phyloP scores from a whole-genome alignment of 2,888 invertebrate genomes.

The Macropis europaea region DNA sequence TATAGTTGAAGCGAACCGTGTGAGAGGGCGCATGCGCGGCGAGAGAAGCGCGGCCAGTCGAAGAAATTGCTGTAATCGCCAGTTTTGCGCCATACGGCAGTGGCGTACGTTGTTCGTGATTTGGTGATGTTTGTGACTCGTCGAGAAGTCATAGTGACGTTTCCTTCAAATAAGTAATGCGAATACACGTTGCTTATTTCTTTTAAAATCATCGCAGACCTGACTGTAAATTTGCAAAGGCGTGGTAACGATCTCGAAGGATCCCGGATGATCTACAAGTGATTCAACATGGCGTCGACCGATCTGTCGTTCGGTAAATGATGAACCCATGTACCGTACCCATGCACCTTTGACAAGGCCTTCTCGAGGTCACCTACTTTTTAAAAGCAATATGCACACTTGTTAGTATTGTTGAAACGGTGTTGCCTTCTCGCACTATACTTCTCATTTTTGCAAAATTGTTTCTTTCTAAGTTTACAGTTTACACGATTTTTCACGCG shows the following conservation, averaged over 20 bases:
- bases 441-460: neutral
- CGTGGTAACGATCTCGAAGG: constrained; percentile 32
- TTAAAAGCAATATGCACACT: constrained; percentile 23
- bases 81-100: constrained; percentile 71
- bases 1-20: neutral
- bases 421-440: neutral
- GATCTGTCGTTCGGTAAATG: constrained; percentile 79
- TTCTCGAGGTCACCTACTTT: constrained; percentile 56
- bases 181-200: constrained; percentile 6
- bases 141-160: constrained; percentile 13
- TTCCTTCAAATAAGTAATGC: constrained; percentile 9
- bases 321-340: constrained; percentile 48
- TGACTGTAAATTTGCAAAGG: constrained; percentile 16
- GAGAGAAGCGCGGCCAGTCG: constrained; percentile 50
- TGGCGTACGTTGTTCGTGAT: constrained; percentile 61
- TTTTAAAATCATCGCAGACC: neutral
- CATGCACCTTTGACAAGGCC: constrained; percentile 53
- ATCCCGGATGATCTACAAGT: constrained; percentile 74
- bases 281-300: constrained; percentile 79
- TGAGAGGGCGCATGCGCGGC: constrained; percentile 50
- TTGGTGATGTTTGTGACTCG: constrained; percentile 1
- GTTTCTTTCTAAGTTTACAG: too few relatives aligned
- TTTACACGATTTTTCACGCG: too few relatives aligned
- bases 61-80: constrained; percentile 42
- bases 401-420: constrained; percentile 1